Evolutionary conservation across 1,140 invertebrate genomes (phyloP), one percentile per base, ranked within the genome.

Genomic region (Stegodyphus mimosarum): DNA sequence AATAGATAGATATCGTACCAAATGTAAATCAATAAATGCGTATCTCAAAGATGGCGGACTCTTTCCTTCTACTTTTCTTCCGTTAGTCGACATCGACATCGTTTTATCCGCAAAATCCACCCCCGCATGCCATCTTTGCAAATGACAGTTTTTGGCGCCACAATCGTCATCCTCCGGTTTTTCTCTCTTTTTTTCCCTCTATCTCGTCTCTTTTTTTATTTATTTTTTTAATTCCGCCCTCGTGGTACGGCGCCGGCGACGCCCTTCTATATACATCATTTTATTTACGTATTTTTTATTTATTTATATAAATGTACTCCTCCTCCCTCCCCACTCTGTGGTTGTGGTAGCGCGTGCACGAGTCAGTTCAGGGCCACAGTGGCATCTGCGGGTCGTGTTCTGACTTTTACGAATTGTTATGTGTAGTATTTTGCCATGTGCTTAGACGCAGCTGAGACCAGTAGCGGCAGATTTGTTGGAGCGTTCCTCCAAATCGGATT

Each of bases 121-220:
- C 55, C 71, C 71, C 80, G 55, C 71, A 11, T 71, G 15, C 6
- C 67, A 18, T 6, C 70, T 33, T n/a, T 6, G 11, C 49, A 63
- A 75, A 76, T 84, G 81, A 84, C 81, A 84, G 81, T 55, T 84
- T 70, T 51, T 84, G 81, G 81, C 81, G 81, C 81, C 81, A 75
- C 81, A 84, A 75, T 75, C 72, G 76, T 84, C 72, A 75, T 76
- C 72, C 80, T 7, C 17, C n/a, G 17, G 17, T 10, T 51, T 51
- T 17, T 52, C 33, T n/a, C 13, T 51, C 52, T 11, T 71, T 50
- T 71, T 50, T 71, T 6, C 49, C 69, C 3, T 53, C 33, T 33
- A 33, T 33, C 33, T 33, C 33, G 33, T 33, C 33, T 33, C 33
- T 33, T 33, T 33, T 33, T 33, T 33, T 33, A 33, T 33, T 33